Conservation (phyloP, 2,797 vertebrate species). For the Microcaecilia unicolor region DNA sequence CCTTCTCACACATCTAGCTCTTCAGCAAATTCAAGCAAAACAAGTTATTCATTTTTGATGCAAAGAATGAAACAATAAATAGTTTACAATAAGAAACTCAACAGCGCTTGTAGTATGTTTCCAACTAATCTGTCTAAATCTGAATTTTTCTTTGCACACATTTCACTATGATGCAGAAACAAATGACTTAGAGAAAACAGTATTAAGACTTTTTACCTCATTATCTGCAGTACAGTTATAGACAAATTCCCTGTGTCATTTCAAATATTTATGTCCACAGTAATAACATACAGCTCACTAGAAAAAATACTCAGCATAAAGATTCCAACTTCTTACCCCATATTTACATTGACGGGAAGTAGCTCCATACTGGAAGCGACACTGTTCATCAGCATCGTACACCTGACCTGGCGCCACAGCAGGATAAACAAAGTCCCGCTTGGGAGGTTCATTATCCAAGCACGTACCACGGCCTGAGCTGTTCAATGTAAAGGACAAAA, state of each 20-base stretch:
- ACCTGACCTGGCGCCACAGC: slow-evolving; percentile 96
- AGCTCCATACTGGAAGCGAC: slow-evolving; percentile 95
- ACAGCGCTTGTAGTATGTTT: too few relatives aligned
- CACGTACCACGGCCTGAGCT: slow-evolving; percentile 99
- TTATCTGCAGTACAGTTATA: slow-evolving; percentile 4
- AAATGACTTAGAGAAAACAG: slow-evolving; percentile 38
- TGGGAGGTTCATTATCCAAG: slow-evolving; percentile 98
- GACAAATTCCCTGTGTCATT: slow-evolving; percentile 17
- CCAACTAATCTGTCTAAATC: slow-evolving; percentile 1
- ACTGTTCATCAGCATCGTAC: slow-evolving; percentile 95
- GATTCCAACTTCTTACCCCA: slow-evolving; percentile 90
- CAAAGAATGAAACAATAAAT: too few relatives aligned
- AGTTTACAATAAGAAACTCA: too few relatives aligned
- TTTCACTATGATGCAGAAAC: slow-evolving; percentile 18
- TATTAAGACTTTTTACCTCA: slow-evolving; percentile 16
- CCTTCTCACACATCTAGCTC: too few relatives aligned
- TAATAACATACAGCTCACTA: slow-evolving; percentile 30
- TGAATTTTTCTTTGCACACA: slow-evolving; percentile 12
- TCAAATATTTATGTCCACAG: slow-evolving; percentile 15
- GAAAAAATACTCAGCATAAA: slow-evolving; percentile 38
- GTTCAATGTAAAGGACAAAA: slow-evolving; percentile 78
- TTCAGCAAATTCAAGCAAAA: too few relatives aligned
- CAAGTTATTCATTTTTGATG: too few relatives aligned
- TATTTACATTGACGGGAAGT: slow-evolving; percentile 97
- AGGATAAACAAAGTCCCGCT: slow-evolving; percentile 98